Evolutionary conservation across 2,888 invertebrate species (phyloP), one percentile per base, ranked within the genome.

Genomic region (Germaria angustata): DNA sequence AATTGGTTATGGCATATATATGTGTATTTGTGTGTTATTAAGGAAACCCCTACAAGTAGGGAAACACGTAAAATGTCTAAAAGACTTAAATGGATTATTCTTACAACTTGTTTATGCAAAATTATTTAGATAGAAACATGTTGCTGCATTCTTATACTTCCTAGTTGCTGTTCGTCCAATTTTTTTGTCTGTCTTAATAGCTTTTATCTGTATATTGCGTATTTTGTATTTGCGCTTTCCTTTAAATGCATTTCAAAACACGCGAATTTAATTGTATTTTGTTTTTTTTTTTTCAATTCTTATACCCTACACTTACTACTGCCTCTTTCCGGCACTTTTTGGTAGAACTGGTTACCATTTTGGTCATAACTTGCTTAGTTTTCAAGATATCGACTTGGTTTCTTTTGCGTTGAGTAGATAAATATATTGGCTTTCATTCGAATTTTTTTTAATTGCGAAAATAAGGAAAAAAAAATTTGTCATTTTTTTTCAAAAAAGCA

Each of bases 21-120:
- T 63, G 28, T 13, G n/a, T 36, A 11, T 51, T 68, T 51, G n/a
- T n/a, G n/a, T 7, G n/a, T 15, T 39, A 46, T 22, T 24, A 66
- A 51, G 15, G n/a, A n/a, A n/a, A n/a, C n/a, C n/a, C 39, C 15
- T 39, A 44, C 28, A 41, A 55, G 55, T 11, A 41, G 5, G 41
- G 24, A 46, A 24, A 49, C 4, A 34, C 28, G 5, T 24, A 39
- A 59, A 36, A 28, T 72, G 5, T 61, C 34, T 46, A 17, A 53
- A n/a, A 41, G 44, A 39, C 20, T 65, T 73, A 44, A 73, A 41
- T 55, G 41, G 32, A 51, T 75, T 66, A 76, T 32, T 44, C 15
- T 55, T 28, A 28, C 8, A 53, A 66, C 57, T 59, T 59, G 41
- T 61, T 68, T 68, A 59, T 59, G 59, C 59, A 51, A 59, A 68